phyloP scores from a whole-genome alignment of 2,888 invertebrate genomes.

The Charanyca ferruginea region DNA sequence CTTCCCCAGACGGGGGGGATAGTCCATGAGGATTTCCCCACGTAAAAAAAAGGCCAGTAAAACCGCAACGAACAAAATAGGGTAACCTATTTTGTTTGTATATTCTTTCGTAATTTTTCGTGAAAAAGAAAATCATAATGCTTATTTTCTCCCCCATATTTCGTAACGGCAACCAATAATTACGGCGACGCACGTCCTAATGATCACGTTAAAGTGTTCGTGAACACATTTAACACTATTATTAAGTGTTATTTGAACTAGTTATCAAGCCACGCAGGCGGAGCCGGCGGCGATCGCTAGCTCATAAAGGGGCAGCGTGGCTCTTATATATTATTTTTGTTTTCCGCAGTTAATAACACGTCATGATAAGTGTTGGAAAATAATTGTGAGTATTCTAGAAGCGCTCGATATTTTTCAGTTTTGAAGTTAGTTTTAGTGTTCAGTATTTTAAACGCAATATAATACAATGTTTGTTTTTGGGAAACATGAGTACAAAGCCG shows the following conservation, averaged over 20 bases:
- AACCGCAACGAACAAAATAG: slow-evolving; percentile 24
- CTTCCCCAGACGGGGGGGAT: no score
- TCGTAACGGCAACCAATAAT: slow-evolving; percentile 40
- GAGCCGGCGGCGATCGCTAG: slow-evolving; percentile 24
- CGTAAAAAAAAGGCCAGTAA: slow-evolving; percentile 1
- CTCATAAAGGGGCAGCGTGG: slow-evolving; percentile 41
- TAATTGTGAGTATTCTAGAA: slow-evolving; percentile 29
- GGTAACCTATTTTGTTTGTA: no score
- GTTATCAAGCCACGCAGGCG: slow-evolving; percentile 58
- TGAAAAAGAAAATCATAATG: slow-evolving; percentile 13
- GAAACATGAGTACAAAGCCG: no score
- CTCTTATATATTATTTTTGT: slow-evolving; percentile 53
- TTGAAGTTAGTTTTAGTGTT: neutral
- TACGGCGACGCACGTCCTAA: slow-evolving; percentile 43
- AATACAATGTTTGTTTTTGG: neutral
- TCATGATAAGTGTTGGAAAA: slow-evolving; percentile 25
- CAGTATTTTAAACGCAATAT: neutral
- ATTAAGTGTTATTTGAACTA: slow-evolving; percentile 59
- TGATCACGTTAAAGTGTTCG: slow-evolving; percentile 54
- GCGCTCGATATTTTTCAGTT: slow-evolving; percentile 15
- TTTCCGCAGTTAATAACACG: slow-evolving; percentile 61
- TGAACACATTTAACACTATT: slow-evolving; percentile 55
- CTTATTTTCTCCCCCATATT: slow-evolving; percentile 18
- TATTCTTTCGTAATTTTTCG: slow-evolving; percentile 17
- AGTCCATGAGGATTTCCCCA: no score